These are phyloP conservation scores for Eledona agricola DNA, from an alignment of 2,888 invertebrate species.

Conservation along the genomic window DNA sequence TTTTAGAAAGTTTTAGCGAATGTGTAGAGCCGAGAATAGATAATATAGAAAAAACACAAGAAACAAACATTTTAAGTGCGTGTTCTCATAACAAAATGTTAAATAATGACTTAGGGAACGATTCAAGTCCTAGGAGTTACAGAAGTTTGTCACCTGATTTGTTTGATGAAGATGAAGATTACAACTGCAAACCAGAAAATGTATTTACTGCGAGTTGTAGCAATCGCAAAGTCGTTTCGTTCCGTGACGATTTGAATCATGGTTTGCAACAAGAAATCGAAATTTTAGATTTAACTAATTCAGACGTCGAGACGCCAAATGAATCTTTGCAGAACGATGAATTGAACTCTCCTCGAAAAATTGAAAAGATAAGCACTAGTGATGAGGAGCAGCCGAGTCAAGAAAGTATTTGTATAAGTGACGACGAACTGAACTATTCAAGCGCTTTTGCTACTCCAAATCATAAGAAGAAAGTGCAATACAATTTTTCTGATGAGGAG, in stretches of 20 bases:
- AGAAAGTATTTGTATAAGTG: conserved; percentile 61
- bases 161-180: conserved; percentile 53
- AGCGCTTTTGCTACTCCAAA: conserved; percentile 54
- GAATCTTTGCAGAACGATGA: conserved; percentile 6
- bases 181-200: too few relatives aligned
- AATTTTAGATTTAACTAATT: conserved; percentile 30
- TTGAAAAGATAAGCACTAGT: conserved; percentile 16
- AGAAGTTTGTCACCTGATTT: conserved; percentile 56
- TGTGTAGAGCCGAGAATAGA: too few relatives aligned
- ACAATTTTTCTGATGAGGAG: conserved; percentile 18
- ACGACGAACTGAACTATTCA: conserved; percentile 73
- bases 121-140: too few relatives aligned
- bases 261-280: conserved; percentile 19
- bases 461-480: conserved; percentile 11
- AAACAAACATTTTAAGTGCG: too few relatives aligned
- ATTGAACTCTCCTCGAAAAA: conserved; percentile 9
- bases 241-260: conserved; percentile 2
- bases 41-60: too few relatives aligned
- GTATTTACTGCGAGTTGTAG: too few relatives aligned
- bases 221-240: too few relatives aligned
- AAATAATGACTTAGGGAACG: too few relatives aligned
- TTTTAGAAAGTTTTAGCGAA: too few relatives aligned
- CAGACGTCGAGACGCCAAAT: conserved; percentile 6
- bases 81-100: too few relatives aligned
- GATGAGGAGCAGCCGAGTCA: conserved; percentile 29